phyloP scores from a whole-genome alignment of 2,797 vertebrate genomes.

The Leptodactylus fallax region DNA sequence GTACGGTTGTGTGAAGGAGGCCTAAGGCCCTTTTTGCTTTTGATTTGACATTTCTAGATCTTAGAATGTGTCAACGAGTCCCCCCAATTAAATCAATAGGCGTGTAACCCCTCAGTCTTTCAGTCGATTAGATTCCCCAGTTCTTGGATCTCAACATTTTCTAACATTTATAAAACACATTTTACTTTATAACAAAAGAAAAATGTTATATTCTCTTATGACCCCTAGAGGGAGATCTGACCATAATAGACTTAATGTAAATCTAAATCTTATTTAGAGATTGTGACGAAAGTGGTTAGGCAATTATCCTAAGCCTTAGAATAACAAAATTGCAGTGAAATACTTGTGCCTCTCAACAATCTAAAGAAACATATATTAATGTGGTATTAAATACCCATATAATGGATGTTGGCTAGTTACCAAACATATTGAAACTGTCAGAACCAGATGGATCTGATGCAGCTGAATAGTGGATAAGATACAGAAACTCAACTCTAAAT shows the following conservation, averaged over 20 bases:
- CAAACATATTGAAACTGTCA: constrained; percentile 26
- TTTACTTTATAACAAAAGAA: constrained; percentile 5
- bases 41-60: neutral
- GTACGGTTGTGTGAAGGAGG: no score
- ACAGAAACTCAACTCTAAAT: neutral
- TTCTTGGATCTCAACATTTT: neutral
- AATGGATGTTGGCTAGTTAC: neutral
- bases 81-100: neutral
- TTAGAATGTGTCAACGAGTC: neutral
- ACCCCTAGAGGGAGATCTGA: constrained; percentile 51
- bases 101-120: neutral
- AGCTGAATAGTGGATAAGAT: neutral
- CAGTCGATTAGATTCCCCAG: neutral
- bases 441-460: constrained; percentile 10
- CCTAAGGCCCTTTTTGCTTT: neutral
- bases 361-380: constrained; percentile 2
- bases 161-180: neutral
- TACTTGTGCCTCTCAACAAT: neutral
- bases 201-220: constrained; percentile 5
- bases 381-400: constrained; percentile 13
- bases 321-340: neutral
- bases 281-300: constrained; percentile 12
- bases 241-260: constrained; percentile 5
- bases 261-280: neutral
- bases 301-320: constrained; percentile 24